Conservation (phyloP, 1,140 invertebrate species). For the Pomacea maculata region DNA sequence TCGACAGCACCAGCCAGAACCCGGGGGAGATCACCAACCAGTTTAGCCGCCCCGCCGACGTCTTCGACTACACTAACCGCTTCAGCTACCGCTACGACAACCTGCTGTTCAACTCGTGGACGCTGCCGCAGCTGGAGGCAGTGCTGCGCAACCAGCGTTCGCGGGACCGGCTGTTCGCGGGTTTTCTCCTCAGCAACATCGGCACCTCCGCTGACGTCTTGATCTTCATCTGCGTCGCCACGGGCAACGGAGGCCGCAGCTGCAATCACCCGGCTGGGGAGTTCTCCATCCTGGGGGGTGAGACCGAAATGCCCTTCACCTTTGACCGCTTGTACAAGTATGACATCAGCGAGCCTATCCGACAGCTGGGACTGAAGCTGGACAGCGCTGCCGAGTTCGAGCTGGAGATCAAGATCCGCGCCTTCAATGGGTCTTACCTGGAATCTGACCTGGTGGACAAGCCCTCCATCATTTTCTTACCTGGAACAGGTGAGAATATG, state of each 20-base stretch:
- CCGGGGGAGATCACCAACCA: conserved; percentile 17
- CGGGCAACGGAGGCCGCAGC: conserved; percentile 6
- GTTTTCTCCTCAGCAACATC: conserved; percentile 31
- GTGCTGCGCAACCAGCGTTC: conserved; percentile 19
- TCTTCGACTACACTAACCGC: conserved; percentile 27
- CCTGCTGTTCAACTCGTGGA: conserved; percentile 28
- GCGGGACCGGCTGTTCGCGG: conserved; percentile 29
- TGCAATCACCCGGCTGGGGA: conserved; percentile 28
- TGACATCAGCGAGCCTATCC: conserved; percentile 16
- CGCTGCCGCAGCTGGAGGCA: conserved; percentile 30
- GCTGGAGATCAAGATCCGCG: conserved; percentile 24
- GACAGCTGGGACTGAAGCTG: conserved; percentile 16
- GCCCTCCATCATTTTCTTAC: conserved; percentile 31
- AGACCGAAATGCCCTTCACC: conserved; percentile 30
- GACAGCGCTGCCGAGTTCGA: conserved; percentile 22
- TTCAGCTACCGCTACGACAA: conserved; percentile 35
- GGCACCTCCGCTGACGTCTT: conserved; percentile 25
- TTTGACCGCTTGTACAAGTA: conserved; percentile 31
- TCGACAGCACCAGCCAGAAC: conserved; percentile 23
- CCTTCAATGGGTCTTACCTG: conserved; percentile 24
- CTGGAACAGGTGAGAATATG: conserved; percentile 23
- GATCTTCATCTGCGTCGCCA: conserved; percentile 28
- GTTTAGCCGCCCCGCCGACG: conserved; percentile 28
- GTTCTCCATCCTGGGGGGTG: conserved; percentile 35
- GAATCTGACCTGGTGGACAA: conserved; percentile 2